These are phyloP conservation scores for Mesorhabditis sp. DNA, from an alignment of 2,888 invertebrate species.

Conservation along the genomic window DNA sequence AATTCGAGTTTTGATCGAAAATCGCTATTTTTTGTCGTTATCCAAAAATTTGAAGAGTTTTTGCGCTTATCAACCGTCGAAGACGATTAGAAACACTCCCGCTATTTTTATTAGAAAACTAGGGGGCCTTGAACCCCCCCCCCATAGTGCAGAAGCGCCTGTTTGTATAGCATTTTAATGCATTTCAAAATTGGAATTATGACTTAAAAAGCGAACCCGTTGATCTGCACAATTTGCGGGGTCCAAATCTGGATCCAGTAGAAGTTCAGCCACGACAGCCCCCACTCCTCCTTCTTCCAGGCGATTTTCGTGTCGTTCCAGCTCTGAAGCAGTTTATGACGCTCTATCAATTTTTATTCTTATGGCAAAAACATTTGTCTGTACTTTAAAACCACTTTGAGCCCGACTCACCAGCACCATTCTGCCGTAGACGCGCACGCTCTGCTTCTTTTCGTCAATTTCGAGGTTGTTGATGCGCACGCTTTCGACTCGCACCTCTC, in stretches of 20 bases:
- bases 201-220: slow-evolving; percentile 44
- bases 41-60: too few relatives aligned
- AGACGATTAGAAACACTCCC: too few relatives aligned
- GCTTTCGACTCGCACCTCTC: slow-evolving; percentile 49
- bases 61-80: too few relatives aligned
- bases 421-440: slow-evolving; percentile 51
- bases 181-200: too few relatives aligned
- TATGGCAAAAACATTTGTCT: too few relatives aligned
- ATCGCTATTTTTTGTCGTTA: too few relatives aligned
- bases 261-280: slow-evolving; percentile 58
- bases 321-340: slow-evolving; percentile 19
- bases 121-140: too few relatives aligned
- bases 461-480: slow-evolving; percentile 54
- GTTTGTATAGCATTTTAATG: too few relatives aligned
- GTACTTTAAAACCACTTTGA: neutral
- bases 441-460: slow-evolving; percentile 52
- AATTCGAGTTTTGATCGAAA: too few relatives aligned
- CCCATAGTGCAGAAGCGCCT: too few relatives aligned
- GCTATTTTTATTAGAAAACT: too few relatives aligned
- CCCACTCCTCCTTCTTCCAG: slow-evolving; percentile 58
- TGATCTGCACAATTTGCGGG: slow-evolving; percentile 52
- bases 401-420: slow-evolving; percentile 47
- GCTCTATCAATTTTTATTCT: too few relatives aligned
- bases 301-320: slow-evolving; percentile 57
- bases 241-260: slow-evolving; percentile 59